Evolutionary conservation across 2,113 vertebrate genomes (phyloP).

Genomic region (Eupsittula cactorum): DNA sequence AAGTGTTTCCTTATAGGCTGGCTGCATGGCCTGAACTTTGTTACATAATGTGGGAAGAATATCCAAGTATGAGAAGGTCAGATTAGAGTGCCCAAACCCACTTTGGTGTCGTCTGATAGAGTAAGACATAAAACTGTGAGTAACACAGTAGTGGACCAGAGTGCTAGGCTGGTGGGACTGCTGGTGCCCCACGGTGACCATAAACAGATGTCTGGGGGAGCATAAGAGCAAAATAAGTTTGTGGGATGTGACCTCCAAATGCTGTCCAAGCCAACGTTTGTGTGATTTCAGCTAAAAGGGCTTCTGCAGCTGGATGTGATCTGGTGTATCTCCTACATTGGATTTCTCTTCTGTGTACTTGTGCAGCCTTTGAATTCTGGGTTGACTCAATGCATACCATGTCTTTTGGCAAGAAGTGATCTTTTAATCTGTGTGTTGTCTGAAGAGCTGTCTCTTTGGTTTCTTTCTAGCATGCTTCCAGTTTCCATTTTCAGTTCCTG

Average conservation of each 20-base stretch:
- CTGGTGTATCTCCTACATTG: neutral
- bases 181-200: neutral
- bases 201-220: neutral
- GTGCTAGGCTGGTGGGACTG: neutral
- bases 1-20: neutral
- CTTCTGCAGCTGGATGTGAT: neutral
- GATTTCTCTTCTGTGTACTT: neutral
- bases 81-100: neutral
- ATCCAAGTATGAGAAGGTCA: neutral
- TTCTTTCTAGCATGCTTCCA: neutral
- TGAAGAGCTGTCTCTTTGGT: neutral
- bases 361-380: neutral
- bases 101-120: neutral
- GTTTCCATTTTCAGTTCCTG: neutral
- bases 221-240: neutral
- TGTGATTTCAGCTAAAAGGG: neutral
- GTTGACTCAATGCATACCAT: rapidly evolving
- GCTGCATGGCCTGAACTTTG: neutral
- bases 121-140: neutral
- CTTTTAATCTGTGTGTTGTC: neutral
- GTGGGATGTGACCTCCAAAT: neutral
- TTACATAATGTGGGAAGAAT: neutral
- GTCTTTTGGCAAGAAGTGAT: neutral
- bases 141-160: neutral
- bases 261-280: neutral